These are phyloP conservation scores for Lathamus discolor DNA, from an alignment of 2,113 vertebrate genomes.

Conservation along the genomic window DNA sequence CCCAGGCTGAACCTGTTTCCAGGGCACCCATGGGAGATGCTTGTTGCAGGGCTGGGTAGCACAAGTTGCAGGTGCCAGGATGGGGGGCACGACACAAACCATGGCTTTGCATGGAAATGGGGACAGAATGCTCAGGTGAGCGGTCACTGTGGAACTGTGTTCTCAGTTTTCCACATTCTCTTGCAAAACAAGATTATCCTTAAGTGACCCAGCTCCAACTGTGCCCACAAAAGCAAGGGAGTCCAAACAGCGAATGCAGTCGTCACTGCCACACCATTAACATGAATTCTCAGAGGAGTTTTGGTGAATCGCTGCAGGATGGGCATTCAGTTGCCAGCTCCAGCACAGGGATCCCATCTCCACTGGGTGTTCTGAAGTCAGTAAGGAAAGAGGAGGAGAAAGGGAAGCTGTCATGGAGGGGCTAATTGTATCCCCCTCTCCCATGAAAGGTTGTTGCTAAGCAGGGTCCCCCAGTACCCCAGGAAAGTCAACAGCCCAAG, in stretches of 20 bases:
- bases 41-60: background rate
- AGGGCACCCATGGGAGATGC: background rate
- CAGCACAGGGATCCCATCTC: background rate
- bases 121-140: background rate
- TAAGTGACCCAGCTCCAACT: background rate
- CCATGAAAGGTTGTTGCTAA: background rate
- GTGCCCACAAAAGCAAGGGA: background rate
- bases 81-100: background rate
- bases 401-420: background rate
- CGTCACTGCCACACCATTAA: background rate
- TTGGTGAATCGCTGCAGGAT: background rate
- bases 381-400: background rate
- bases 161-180: background rate
- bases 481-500: background rate
- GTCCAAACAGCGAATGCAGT: background rate
- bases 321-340: accelerated
- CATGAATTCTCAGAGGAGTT: background rate
- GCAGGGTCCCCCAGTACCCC: background rate
- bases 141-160: background rate
- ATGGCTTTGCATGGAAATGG: accelerated
- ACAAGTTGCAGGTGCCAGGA: accelerated
- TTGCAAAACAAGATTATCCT: background rate
- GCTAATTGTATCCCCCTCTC: background rate
- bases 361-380: background rate
- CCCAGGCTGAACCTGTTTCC: background rate